These are phyloP conservation scores for Ophion ellenae DNA, from an alignment of 2,888 invertebrate genomes.

Conservation along the genomic window DNA sequence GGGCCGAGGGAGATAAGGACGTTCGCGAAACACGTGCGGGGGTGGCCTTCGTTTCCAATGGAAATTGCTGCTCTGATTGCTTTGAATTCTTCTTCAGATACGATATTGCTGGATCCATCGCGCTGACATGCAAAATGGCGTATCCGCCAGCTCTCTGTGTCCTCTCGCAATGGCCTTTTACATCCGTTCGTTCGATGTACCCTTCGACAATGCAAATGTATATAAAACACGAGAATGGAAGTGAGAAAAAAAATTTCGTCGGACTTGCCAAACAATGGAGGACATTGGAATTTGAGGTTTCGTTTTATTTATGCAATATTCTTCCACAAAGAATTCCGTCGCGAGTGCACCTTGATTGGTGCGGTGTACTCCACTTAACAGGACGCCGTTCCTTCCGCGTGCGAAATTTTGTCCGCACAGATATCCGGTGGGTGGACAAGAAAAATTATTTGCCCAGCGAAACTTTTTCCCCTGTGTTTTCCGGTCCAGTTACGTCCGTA, in stretches of 20 bases:
- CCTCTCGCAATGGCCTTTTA: not conserved
- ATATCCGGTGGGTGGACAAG: not conserved
- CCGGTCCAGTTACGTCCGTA: too few relatives aligned
- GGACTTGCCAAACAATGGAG: not conserved
- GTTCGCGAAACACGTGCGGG: conserved; percentile 25
- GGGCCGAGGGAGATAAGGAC: not conserved
- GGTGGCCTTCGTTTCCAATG: conserved; percentile 44
- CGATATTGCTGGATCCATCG: not conserved
- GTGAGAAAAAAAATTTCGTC: not conserved
- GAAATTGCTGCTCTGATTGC: conserved; percentile 57
- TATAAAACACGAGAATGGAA: not conserved
- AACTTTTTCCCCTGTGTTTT: not conserved
- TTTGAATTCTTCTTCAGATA: conserved; percentile 37
- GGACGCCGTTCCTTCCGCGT: not conserved
- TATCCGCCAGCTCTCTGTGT: not conserved
- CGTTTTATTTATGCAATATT: not conserved
- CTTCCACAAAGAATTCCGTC: not conserved
- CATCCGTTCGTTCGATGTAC: not conserved
- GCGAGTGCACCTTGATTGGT: not conserved
- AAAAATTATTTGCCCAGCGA: not conserved
- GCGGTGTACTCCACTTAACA: not conserved
- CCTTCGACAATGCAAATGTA: not conserved
- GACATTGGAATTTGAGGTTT: not conserved
- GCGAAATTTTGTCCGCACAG: not conserved
- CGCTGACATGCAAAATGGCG: conserved; percentile 4